These are phyloP conservation scores for Schizaphis graminum DNA, from an alignment of 2,888 invertebrate species.

Conservation along the genomic window DNA sequence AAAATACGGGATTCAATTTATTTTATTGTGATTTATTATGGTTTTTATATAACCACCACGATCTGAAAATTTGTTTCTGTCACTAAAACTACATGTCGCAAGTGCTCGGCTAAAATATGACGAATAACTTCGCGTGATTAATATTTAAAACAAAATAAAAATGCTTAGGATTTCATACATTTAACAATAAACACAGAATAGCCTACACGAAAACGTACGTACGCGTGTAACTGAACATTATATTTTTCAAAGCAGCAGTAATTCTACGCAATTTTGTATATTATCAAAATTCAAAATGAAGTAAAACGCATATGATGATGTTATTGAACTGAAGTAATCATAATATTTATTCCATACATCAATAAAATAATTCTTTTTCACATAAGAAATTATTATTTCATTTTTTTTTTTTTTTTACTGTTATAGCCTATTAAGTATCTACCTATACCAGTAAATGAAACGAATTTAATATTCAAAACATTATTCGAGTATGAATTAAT, in stretches of 20 bases:
- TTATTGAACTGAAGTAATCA: neutral
- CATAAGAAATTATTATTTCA: neutral
- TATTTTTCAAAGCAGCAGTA: neutral
- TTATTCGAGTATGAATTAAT: neutral
- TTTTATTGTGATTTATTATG: neutral
- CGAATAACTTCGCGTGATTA: neutral
- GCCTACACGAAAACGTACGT: neutral
- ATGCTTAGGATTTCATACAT: neutral
- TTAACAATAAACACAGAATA: neutral
- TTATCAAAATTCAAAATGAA: neutral
- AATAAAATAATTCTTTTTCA: neutral
- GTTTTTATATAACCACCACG: neutral
- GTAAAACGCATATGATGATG: neutral
- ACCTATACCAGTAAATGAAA: neutral
- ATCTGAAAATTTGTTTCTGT: neutral
- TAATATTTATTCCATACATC: neutral
- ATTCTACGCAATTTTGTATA: neutral
- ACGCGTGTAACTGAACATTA: neutral
- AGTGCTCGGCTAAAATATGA: neutral
- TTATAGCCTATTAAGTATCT: neutral
- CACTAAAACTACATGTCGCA: neutral
- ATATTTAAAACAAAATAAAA: neutral
- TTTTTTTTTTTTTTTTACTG: neutral
- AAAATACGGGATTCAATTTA: constrained; percentile 14
- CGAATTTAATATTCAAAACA: neutral